Percentiles rank a stretch among this genome's conserved stretches.
Conservation (phyloP, 2,888 invertebrate species). For the Catocala fraxini region DNA sequence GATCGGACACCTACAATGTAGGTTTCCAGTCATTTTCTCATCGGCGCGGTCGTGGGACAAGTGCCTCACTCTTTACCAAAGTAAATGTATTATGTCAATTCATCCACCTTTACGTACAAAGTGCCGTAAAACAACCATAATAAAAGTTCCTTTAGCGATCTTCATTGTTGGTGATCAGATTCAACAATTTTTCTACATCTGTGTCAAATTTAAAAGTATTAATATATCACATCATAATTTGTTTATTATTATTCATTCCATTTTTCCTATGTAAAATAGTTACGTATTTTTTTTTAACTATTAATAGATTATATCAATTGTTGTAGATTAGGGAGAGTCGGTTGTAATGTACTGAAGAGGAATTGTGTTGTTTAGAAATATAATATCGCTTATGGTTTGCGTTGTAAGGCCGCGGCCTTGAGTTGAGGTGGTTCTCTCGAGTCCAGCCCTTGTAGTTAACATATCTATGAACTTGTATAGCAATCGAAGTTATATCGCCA, state of each 20-base stretch:
- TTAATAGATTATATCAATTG: slow-evolving; percentile 32
- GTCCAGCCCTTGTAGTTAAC: not conserved
- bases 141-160: not conserved
- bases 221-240: slow-evolving; percentile 30
- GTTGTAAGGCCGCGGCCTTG: slow-evolving; percentile 7
- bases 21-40: too few relatives aligned
- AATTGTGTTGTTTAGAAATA: slow-evolving; percentile 28
- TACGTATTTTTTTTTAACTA: slow-evolving; percentile 27
- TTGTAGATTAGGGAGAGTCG: slow-evolving; percentile 38
- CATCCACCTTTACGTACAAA: too few relatives aligned
- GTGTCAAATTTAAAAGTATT: slow-evolving; percentile 56
- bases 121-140: too few relatives aligned
- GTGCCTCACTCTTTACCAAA: too few relatives aligned
- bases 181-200: slow-evolving; percentile 23
- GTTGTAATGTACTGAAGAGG: slow-evolving; percentile 33
- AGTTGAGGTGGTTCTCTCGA: not conserved
- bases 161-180: slow-evolving; percentile 30
- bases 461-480: not conserved
- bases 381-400: slow-evolving; percentile 21
- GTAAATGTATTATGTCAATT: too few relatives aligned
- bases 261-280: slow-evolving; percentile 32
- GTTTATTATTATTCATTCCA: slow-evolving; percentile 45
- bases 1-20: too few relatives aligned
- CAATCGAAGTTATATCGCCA: not conserved
- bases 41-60: too few relatives aligned